phyloP scores from a whole-genome alignment of 2,888 invertebrate genomes.

The Ecliptopera silaceata region DNA sequence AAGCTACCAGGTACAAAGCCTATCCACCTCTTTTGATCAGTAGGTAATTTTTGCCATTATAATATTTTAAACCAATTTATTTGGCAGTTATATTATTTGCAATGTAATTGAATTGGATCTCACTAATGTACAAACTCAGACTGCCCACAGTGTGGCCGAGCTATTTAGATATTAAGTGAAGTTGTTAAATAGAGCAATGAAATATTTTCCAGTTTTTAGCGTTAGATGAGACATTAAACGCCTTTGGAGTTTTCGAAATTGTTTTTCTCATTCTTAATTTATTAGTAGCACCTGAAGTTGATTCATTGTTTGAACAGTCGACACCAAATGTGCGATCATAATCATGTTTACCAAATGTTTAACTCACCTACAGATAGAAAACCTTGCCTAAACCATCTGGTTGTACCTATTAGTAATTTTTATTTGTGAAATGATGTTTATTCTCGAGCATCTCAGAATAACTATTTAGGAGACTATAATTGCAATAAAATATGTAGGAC shows the following conservation, averaged over 20 bases:
- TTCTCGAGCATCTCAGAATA: slow-evolving; percentile 13
- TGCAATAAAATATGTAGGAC: slow-evolving; percentile 22
- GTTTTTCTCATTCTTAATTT: slow-evolving; percentile 28
- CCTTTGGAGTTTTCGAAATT: slow-evolving; percentile 47
- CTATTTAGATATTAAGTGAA: slow-evolving; percentile 62
- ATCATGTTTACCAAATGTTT: background rate
- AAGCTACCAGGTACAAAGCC: slow-evolving; percentile 27
- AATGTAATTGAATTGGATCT: slow-evolving; percentile 66
- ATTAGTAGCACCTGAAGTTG: slow-evolving; percentile 40
- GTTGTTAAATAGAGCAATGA: slow-evolving; percentile 61
- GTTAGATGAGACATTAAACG: slow-evolving; percentile 65
- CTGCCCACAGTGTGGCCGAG: slow-evolving; percentile 54
- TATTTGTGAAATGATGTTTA: background rate
- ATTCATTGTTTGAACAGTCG: slow-evolving; percentile 37
- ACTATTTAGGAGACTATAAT: slow-evolving; percentile 10
- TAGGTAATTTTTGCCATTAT: slow-evolving; percentile 51
- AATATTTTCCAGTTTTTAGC: slow-evolving; percentile 69
- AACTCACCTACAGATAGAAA: background rate
- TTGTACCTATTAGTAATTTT: no score
- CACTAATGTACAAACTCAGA: slow-evolving; percentile 59
- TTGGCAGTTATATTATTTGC: slow-evolving; percentile 50
- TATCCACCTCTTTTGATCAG: slow-evolving; percentile 19
- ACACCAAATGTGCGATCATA: background rate
- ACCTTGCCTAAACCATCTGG: background rate
- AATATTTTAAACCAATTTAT: slow-evolving; percentile 44